Conservation (phyloP, 2,797 vertebrate species). For the Urophycis tenuis region DNA sequence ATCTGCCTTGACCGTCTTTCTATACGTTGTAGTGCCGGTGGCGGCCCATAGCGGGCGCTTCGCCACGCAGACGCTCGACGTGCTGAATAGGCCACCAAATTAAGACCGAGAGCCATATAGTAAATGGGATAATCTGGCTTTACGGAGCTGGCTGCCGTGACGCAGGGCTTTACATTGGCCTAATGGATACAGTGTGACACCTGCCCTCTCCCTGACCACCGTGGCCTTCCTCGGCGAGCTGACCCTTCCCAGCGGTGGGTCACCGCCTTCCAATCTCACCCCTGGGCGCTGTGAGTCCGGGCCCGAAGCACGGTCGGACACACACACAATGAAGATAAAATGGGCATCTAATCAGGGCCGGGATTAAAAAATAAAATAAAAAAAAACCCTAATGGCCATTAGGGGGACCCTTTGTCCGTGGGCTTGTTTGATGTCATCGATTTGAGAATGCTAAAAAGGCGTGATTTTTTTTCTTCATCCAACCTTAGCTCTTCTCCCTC, state of each 20-base stretch:
- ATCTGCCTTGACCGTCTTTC: background rate
- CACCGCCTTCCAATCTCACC: slow-evolving; percentile 19
- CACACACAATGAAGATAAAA: background rate
- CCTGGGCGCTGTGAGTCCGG: too few species aligned
- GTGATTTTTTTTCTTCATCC: too few species aligned
- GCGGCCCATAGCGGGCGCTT: slow-evolving; percentile 8
- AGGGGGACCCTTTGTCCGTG: too few species aligned
- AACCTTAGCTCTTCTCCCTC: background rate
- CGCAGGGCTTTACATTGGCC: slow-evolving; percentile 63
- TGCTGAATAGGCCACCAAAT: slow-evolving; percentile 33
- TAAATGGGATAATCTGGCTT: slow-evolving; percentile 75
- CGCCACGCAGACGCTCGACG: slow-evolving; percentile 21
- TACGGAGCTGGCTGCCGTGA: slow-evolving; percentile 65
- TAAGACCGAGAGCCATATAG: slow-evolving; percentile 51
- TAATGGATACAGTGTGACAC: slow-evolving; percentile 60
- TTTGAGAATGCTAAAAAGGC: background rate
- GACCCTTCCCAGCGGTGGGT: background rate
- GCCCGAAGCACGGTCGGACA: too few species aligned
- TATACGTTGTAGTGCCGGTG: background rate
- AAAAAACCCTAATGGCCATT: background rate
- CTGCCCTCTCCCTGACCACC: slow-evolving; percentile 48
- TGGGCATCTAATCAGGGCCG: background rate
- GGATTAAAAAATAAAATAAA: too few species aligned
- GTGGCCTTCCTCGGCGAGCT: background rate
- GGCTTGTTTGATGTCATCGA: background rate